Evolutionary conservation across 2,113 vertebrate species (phyloP), one percentile per base, ranked within the genome.

Genomic region (Rhegmatorhina hoffmannsi): DNA sequence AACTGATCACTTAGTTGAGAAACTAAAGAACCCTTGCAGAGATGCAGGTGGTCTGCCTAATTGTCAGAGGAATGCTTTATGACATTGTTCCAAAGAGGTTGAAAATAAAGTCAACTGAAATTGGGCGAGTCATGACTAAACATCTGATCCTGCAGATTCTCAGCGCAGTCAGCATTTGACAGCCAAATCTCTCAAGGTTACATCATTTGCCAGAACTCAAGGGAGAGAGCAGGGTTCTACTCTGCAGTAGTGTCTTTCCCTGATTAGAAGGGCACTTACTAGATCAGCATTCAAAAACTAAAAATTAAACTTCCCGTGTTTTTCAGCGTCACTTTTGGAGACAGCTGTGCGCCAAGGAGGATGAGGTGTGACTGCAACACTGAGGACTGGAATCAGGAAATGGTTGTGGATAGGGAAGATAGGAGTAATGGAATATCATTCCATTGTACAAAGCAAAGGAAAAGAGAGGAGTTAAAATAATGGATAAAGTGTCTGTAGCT

Each of bases 111-210:
- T 84, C 38, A 91, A 3, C 24, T 68, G 44, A 56, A 75, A 72
- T 26, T 62, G 47, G 6, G 12, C 0, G 0, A 89, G 52, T 89
- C 84, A 78, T 78, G 56, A 44, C 24, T 60, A 62, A 68, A 73
- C 26, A 76, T 64, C 91, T 94, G 64, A 96, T 49, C 52, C 92
- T 94, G 87, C 87, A 86, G 55, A 78, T 91, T 90, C 44, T 70
- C 38, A 87, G 69, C 1, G 0, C 36, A 50, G 85, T 58, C 56
- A 70, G 59, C 10, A 1, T 81, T 88, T 76, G 46, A 40, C 63
- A 91, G 67, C 33, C 55, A 69, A 55, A 29, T 70, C 29, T 72
- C 46, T 78, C 52, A 52, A 85, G 72, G 40, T 90, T 67, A 50
- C n/a, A 25, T 8, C 2, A 0, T 74, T 62, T 90, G 17, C 31